Conservation (phyloP, 2,113 vertebrate species). For the Garra rufa region DNA sequence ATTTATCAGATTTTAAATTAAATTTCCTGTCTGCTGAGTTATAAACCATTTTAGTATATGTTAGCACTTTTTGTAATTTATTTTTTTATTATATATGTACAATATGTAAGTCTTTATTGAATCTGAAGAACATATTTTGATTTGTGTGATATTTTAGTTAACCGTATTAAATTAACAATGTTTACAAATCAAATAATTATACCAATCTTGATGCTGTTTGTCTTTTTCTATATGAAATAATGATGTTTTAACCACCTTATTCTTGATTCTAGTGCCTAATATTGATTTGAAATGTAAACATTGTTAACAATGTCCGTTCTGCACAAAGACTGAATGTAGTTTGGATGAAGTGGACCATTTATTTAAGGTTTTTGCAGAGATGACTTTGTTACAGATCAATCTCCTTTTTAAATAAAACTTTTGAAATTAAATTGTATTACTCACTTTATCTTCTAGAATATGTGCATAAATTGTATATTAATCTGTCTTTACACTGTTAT, state of each 20-base stretch:
- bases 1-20: not conserved
- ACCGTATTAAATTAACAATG: not conserved
- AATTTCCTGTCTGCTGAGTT: not conserved
- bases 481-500: not conserved
- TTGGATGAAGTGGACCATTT: not conserved
- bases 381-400: not conserved
- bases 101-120: not conserved
- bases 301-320: not conserved
- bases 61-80: not conserved
- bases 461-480: not conserved
- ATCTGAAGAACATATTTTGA: not conserved
- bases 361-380: not conserved
- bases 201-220: not conserved
- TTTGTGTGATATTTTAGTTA: not conserved
- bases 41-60: not conserved
- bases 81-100: not conserved
- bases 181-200: not conserved
- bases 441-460: not conserved
- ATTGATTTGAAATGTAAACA: not conserved
- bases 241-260: not conserved
- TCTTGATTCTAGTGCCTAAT: not conserved
- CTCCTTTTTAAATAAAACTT: not conserved
- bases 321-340: not conserved
- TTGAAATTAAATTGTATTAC: not conserved
- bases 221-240: not conserved